These are phyloP conservation scores for Andrena flavipes DNA, from an alignment of 2,888 invertebrate genomes.

Conservation along the genomic window DNA sequence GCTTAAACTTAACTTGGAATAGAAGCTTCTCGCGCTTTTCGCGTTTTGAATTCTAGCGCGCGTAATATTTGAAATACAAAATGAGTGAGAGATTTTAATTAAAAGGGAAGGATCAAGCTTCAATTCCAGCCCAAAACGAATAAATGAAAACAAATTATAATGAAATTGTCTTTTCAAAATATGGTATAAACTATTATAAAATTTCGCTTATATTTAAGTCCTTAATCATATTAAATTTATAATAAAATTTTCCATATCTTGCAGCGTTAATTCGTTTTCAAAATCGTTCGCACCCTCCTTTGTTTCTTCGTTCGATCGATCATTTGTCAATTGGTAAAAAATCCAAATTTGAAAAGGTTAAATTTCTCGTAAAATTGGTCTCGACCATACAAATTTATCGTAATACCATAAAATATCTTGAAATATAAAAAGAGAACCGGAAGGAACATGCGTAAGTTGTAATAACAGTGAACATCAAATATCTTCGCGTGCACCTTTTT, in stretches of 20 bases:
- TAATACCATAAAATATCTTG: not conserved
- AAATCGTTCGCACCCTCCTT: not conserved
- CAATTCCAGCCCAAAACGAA: too few relatives aligned
- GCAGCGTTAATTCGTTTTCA: not conserved
- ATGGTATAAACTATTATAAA: too few relatives aligned
- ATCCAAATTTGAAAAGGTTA: conserved; percentile 38
- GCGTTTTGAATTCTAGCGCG: too few relatives aligned
- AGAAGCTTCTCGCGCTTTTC: too few relatives aligned
- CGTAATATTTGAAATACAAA: too few relatives aligned
- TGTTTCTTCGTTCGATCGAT: conserved; percentile 26
- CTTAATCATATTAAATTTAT: not conserved
- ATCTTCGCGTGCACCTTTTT: not conserved
- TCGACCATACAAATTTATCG: conserved; percentile 23
- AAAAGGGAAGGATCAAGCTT: too few relatives aligned
- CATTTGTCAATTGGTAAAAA: not conserved
- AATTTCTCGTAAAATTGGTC: conserved; percentile 20
- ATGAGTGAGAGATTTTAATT: too few relatives aligned
- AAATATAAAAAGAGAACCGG: not conserved
- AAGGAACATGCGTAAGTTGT: conserved; percentile 36
- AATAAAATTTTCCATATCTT: not conserved
- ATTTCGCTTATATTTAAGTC: not conserved
- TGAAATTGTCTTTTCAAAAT: too few relatives aligned
- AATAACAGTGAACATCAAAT: not conserved
- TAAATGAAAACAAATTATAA: too few relatives aligned
- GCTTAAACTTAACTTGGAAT: too few relatives aligned